Conservation (phyloP, 2,113 vertebrate genomes). For the Lycocorax pyrrhopterus region DNA sequence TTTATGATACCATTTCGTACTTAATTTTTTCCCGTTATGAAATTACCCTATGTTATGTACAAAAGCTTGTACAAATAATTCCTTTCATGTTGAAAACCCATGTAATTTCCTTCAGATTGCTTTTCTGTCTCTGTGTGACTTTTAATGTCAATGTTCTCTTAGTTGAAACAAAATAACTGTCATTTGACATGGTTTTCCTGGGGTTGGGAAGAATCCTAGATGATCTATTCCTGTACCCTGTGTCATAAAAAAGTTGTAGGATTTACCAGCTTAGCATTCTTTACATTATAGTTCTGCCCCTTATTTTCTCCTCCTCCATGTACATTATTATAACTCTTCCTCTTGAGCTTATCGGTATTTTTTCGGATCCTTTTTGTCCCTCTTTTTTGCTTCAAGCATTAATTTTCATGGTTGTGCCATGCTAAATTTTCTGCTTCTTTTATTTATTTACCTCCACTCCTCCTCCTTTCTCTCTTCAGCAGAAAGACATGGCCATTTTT, state of each 20-base stretch:
- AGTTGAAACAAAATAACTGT: neutral
- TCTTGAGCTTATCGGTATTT: constrained; percentile 6
- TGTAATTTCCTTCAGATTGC: neutral
- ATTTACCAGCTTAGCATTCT: neutral
- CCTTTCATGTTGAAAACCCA: neutral
- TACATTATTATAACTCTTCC: neutral
- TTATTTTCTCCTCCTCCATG: neutral
- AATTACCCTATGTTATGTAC: neutral
- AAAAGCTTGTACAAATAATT: neutral
- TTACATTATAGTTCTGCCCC: neutral
- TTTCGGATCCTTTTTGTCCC: constrained; percentile 22
- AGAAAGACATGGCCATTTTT: neutral
- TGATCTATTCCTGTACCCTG: neutral
- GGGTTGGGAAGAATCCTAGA: neutral
- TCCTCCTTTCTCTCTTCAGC: constrained; percentile 6
- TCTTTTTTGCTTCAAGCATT: neutral
- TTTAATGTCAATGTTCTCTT: neutral
- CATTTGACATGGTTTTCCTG: neutral
- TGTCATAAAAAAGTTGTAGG: neutral
- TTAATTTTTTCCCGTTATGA: neutral
- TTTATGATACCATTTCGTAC: neutral
- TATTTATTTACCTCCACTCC: constrained; percentile 37
- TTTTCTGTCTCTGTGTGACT: neutral
- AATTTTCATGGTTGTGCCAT: constrained; percentile 7
- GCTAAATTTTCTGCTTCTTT: constrained; percentile 34